These are phyloP conservation scores for Epinephelus coioides DNA, from an alignment of 2,797 vertebrate genomes.

Conservation along the genomic window DNA sequence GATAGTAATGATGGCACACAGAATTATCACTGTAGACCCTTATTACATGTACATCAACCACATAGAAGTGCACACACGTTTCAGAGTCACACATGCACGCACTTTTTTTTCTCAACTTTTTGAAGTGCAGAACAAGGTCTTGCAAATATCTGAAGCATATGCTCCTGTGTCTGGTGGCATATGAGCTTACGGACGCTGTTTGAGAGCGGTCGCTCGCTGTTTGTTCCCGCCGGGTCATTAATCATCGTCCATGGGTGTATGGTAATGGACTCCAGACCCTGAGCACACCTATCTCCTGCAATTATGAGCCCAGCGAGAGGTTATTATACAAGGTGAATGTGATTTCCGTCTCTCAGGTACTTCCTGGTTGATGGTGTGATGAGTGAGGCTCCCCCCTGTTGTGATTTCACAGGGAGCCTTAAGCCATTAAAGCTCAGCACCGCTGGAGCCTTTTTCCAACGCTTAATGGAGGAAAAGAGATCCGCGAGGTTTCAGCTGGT, in stretches of 20 bases:
- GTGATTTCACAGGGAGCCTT: constrained; percentile 56
- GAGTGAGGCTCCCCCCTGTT: constrained; percentile 57
- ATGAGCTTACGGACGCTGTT: constrained; percentile 56
- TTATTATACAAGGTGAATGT: constrained; percentile 83
- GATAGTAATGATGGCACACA: constrained; percentile 25
- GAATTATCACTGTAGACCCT: constrained; percentile 12
- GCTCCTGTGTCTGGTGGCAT: constrained; percentile 51
- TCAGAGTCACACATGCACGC: neutral
- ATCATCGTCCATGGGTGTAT: constrained; percentile 81
- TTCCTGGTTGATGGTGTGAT: constrained; percentile 67
- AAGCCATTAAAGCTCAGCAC: constrained; percentile 61
- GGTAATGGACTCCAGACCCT: constrained; percentile 81
- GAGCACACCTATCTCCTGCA: constrained; percentile 77
- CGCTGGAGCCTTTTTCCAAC: constrained; percentile 34
- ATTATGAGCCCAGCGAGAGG: constrained; percentile 85
- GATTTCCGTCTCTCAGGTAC: constrained; percentile 80
- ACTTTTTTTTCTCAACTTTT: constrained; percentile 26
- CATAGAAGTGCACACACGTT: neutral
- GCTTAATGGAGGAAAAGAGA: constrained; percentile 44
- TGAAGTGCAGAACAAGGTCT: constrained; percentile 56
- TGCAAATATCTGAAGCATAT: constrained; percentile 35
- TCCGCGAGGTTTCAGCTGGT: constrained; percentile 50
- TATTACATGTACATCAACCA: constrained; percentile 2
- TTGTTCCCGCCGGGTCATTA: constrained; percentile 82
- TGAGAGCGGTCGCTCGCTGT: constrained; percentile 70